Base-by-base conservation (phyloP, 2,113 vertebrate genomes). In the Psilopsiagon aymara region DNA sequence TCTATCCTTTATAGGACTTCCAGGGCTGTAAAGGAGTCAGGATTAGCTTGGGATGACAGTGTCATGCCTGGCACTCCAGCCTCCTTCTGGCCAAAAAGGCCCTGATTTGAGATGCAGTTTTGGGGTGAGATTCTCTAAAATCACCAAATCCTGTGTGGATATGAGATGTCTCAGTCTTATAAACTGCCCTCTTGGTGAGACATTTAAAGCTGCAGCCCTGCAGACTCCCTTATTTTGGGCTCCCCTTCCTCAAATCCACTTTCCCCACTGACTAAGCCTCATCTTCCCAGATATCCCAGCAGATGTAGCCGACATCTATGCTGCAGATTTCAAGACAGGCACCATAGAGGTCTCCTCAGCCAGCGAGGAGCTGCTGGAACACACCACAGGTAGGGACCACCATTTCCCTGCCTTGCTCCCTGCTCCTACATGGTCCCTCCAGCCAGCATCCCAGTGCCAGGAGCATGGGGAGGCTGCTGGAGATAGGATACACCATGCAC, bases 401-500 rank as follows among this genome's bases (percentile, higher is more conserved):
- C 20, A 53, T 55, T 59, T 64, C 14, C 3, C 23, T 28, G 53
- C 43, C 43, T 73, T 25, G 17, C 5, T 37, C 37, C 47, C 57
- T 92, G 37, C n/a, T 84, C 39, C 52, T 35, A 24, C 57, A 2
- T 2, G 25, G 19, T 29, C 41, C 13, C 37, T 68, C 20, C 64
- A 37, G 41, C 62, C 74, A 47, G 33, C 37, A 66, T 14, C 21
- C 51, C 67, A 71, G 35, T 0, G 0, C 21, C n/a, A 35, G 55
- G 49, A 68, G 33, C 68, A 51, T 3, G 1, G 55, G 25, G 49
- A 33, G 17, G 53, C 47, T 90, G 24, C 69, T 44, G 78, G n/a
- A 15, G 44, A 0, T 29, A 21, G 53, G 59, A 64, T 17, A 27
- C 0, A 0, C n/a, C 8, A 3, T 37, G 28, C 39, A 28, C n/a